Conservation (phyloP, 2,888 invertebrate species). For the Hydraecia micacea region DNA sequence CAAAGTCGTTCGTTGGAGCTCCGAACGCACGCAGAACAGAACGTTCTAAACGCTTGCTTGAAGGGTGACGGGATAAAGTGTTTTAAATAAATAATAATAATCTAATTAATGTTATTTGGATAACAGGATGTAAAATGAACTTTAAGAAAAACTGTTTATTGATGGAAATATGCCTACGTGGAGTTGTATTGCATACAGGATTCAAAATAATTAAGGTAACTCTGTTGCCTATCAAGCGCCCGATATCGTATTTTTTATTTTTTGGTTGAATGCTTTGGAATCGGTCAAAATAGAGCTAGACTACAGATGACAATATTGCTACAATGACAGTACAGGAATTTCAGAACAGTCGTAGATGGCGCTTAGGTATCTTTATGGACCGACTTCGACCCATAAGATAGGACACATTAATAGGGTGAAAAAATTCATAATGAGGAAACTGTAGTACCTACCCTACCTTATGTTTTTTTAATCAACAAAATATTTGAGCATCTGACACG, state of each 20-base stretch:
- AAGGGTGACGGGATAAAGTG: background rate
- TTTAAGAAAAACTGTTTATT: too few relatives aligned
- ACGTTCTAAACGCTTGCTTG: background rate
- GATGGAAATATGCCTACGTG: background rate
- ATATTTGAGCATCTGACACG: background rate
- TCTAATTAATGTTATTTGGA: too few relatives aligned
- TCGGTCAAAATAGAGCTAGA: background rate
- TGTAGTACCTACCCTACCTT: background rate
- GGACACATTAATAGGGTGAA: background rate
- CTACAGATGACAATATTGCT: background rate
- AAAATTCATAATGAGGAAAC: background rate
- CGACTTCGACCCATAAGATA: too few relatives aligned
- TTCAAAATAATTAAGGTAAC: too few relatives aligned
- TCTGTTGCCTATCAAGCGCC: background rate
- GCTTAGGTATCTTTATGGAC: background rate
- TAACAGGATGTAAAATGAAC: background rate
- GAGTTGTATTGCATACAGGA: too few relatives aligned
- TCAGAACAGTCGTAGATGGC: background rate
- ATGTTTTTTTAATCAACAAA: background rate
- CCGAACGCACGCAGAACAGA: slow-evolving; percentile 20
- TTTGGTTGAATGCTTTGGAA: background rate
- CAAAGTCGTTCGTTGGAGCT: slow-evolving; percentile 50
- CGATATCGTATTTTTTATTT: background rate
- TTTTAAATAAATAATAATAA: too few relatives aligned
- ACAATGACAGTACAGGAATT: background rate